Conservation (phyloP, 1,140 invertebrate genomes). For the Homalodisca vitripennis region DNA sequence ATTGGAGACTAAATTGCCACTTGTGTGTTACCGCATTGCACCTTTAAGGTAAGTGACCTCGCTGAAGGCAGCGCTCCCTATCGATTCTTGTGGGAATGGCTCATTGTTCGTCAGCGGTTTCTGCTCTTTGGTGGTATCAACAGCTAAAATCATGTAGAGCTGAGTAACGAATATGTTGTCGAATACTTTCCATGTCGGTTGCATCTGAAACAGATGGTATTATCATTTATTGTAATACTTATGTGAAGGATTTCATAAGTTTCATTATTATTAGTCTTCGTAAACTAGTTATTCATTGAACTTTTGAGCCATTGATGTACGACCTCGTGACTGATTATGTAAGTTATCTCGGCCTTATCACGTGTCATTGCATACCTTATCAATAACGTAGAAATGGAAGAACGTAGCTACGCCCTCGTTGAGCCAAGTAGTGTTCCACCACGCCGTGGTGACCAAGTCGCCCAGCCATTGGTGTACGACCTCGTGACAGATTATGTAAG, state of each 20-base stretch:
- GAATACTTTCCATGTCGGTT: slow-evolving; percentile 56
- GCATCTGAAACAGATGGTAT: slow-evolving; percentile 51
- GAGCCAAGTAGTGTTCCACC: slow-evolving; percentile 54
- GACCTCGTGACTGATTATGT: too few relatives aligned
- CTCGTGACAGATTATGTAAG: slow-evolving; percentile 54
- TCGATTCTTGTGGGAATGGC: neutral
- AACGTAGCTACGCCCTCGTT: slow-evolving; percentile 57
- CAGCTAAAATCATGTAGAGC: neutral
- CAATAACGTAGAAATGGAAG: slow-evolving; percentile 41
- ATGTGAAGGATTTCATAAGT: too few relatives aligned
- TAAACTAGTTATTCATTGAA: too few relatives aligned
- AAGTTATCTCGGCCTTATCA: slow-evolving; percentile 38
- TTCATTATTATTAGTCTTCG: too few relatives aligned
- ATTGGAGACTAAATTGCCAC: neutral
- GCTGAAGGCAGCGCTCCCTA: neutral
- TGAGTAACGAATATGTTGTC: neutral
- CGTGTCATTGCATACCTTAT: slow-evolving; percentile 31
- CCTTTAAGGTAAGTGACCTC: neutral
- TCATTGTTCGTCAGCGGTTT: slow-evolving; percentile 6
- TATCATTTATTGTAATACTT: too few relatives aligned
- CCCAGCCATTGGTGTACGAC: slow-evolving; percentile 54
- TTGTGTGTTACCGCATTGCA: neutral
- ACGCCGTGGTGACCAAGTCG: slow-evolving; percentile 48
- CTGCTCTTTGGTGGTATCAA: neutral
- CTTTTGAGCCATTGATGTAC: too few relatives aligned